Percentiles rank a stretch among this genome's conserved stretches.
These are phyloP conservation scores for Sebastes jordani DNA, from an alignment of 2,797 vertebrate species.

Conservation along the genomic window DNA sequence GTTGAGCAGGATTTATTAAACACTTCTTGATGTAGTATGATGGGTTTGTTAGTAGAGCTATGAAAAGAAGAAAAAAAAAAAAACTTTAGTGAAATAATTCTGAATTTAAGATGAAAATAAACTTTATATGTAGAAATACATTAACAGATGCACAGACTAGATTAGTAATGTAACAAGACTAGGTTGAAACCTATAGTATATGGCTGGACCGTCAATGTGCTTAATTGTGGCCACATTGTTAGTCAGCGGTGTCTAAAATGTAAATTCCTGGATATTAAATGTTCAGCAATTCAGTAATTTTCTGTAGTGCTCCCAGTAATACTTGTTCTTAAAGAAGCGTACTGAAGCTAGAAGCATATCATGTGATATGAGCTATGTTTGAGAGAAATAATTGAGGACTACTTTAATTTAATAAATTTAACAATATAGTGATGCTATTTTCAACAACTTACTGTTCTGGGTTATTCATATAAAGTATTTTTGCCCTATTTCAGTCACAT, in stretches of 20 bases:
- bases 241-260: no score
- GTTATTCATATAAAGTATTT: not conserved
- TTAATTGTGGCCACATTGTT: no score
- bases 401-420: no score
- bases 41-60: not conserved
- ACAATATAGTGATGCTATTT: no score
- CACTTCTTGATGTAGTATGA: not conserved
- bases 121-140: not conserved
- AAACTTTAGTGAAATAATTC: not conserved
- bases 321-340: not conserved
- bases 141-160: not conserved
- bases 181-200: not conserved
- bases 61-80: not conserved
- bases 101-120: not conserved
- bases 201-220: not conserved
- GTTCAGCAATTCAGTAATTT: not conserved
- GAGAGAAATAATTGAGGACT: no score
- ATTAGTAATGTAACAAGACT: not conserved
- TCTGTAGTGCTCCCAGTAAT: not conserved
- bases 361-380: no score
- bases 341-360: no score
- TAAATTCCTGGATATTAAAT: not conserved
- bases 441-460: not conserved
- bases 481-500: not conserved
- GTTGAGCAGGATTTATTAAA: constrained; percentile 7